A percentile compares a stretch with the other conserved stretches of the same genome.
Conservation (phyloP, 2,888 invertebrate species). For the Apodemia zela region DNA sequence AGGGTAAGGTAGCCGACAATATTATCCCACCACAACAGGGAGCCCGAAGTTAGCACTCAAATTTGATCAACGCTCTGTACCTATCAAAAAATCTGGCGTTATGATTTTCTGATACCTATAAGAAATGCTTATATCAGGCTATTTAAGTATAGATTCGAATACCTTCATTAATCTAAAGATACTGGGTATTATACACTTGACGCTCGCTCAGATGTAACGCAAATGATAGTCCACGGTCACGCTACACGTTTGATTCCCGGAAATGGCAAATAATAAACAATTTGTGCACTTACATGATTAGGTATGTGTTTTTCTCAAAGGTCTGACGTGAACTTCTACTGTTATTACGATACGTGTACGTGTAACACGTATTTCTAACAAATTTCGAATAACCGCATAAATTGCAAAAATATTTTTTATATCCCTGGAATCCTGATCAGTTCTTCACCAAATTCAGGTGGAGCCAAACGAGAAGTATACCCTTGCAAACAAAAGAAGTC, state of each 20-base stretch:
- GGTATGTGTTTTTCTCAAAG: not conserved
- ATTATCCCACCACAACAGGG: too few relatives aligned
- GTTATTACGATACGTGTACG: not conserved
- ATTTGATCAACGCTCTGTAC: too few relatives aligned
- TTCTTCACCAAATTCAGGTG: too few relatives aligned
- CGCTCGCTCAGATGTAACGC: slow-evolving; percentile 1
- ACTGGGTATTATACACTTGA: slow-evolving; percentile 2
- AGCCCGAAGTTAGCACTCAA: too few relatives aligned
- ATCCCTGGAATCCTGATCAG: too few relatives aligned
- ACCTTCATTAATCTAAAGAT: slow-evolving; percentile 7
- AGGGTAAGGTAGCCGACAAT: too few relatives aligned
- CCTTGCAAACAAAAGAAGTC: too few relatives aligned
- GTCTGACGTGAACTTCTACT: not conserved
- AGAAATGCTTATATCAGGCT: not conserved
- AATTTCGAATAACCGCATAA: too few relatives aligned
- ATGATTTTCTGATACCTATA: too few relatives aligned
- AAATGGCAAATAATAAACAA: slow-evolving; percentile 12
- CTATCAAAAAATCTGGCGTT: not conserved
- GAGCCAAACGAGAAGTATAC: too few relatives aligned
- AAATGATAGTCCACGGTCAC: slow-evolving; percentile 16
- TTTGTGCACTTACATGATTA: slow-evolving; percentile 2
- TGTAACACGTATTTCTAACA: too few relatives aligned
- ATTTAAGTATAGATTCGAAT: not conserved
- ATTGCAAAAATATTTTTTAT: too few relatives aligned
- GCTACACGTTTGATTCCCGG: slow-evolving; percentile 16